Evolutionary conservation across 2,888 invertebrate genomes (phyloP), one percentile per base, ranked within the genome.

Genomic region (Epistrophe eligans): DNA sequence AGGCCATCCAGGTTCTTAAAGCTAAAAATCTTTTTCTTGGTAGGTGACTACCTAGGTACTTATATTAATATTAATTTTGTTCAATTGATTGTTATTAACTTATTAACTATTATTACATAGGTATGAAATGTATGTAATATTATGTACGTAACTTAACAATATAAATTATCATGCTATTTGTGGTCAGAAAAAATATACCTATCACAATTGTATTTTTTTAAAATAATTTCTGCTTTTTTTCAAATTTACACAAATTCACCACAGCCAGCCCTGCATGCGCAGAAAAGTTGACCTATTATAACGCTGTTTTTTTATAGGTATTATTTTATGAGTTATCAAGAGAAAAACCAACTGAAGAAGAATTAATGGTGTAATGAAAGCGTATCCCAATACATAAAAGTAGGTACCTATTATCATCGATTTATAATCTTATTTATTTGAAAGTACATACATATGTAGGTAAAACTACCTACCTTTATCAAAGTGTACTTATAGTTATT

Each of bases 201-300:
- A 70, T 52, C 67, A 52, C 67, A 67, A 40, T 38, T 3, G 24
- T 24, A 55, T 40, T 24, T 19, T n/a, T 24, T 48, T 32, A 8
- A n/a, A n/a, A 17, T n/a, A 13, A n/a, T 24, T 40, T 57, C 3
- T 57, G n/a, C 8, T 2, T n/a, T 17, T 62, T 19, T 13, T 9
- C 35, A 9, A 19, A 19, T 15, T 50, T 32, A 17, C 38, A 52
- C 40, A 28, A 55, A 70, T 70, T 70, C 52, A 70, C 70, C 70
- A 70, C 70, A 55, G 40, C n/a, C 70, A 55, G 40, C n/a, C 1
- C n/a, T 70, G 38, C 70, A 70, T 70, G 70, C 70, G 70, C 70
- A 70, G 40, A 28, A 40, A 19, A 28, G 70, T 70, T 70, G 70
- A 70, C 70, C 70, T 70, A 70, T 55, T 70, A 70, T 70, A 55